Percentiles rank a stretch among this genome's conserved stretches.
phyloP scores from a whole-genome alignment of 2,113 vertebrate species.

The Cochlearius cochlearius region DNA sequence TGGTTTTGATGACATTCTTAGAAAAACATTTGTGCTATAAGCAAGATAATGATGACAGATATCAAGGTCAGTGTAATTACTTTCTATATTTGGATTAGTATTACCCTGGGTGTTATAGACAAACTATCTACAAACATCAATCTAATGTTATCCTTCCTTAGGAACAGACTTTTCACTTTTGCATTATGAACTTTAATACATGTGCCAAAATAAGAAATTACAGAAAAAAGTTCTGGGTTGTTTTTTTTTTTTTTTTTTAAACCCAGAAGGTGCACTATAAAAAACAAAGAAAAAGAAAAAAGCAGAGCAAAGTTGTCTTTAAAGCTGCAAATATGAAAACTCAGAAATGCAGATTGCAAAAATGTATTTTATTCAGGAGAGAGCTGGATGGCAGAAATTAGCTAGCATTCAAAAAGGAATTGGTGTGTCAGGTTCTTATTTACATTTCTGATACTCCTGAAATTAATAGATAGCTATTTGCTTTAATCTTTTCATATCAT shows the following conservation, averaged over 20 bases:
- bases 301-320: not conserved
- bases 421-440: slow-evolving; percentile 60
- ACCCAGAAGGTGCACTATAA: slow-evolving; percentile 20
- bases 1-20: slow-evolving; percentile 63
- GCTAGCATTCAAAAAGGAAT: slow-evolving; percentile 9
- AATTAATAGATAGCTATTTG: slow-evolving; percentile 73
- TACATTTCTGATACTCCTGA: slow-evolving; percentile 71
- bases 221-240: not conserved
- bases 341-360: slow-evolving; percentile 44
- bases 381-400: slow-evolving; percentile 2
- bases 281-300: slow-evolving; percentile 20
- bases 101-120: slow-evolving; percentile 31
- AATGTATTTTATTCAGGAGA: slow-evolving; percentile 14
- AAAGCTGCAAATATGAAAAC: slow-evolving; percentile 1
- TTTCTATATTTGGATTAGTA: slow-evolving; percentile 67
- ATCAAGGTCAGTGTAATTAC: slow-evolving; percentile 74
- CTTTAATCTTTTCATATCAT: slow-evolving; percentile 70
- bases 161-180: not conserved
- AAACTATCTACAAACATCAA: slow-evolving; percentile 35
- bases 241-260: not conserved
- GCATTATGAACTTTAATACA: not conserved
- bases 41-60: slow-evolving; percentile 68
- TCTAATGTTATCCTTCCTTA: not conserved
- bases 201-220: slow-evolving; percentile 32
- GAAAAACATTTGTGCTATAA: slow-evolving; percentile 47